Evolutionary conservation across 1,140 invertebrate genomes (phyloP), one percentile per base, ranked within the genome.

Genomic region (Apis laboriosa): DNA sequence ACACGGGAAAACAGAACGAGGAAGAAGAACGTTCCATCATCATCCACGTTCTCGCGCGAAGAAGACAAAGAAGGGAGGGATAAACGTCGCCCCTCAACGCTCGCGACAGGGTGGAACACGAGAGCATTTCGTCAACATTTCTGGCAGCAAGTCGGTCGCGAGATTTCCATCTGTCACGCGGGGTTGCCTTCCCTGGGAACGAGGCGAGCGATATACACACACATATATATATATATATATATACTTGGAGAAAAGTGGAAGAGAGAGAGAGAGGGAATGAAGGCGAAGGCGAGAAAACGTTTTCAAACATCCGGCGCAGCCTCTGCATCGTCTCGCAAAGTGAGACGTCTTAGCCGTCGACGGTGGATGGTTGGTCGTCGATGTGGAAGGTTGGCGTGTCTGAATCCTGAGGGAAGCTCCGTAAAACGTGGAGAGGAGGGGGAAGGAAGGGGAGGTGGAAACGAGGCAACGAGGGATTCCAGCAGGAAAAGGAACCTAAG

Each of bases 271-370:
- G 24, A 63, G 4, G 9, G 55, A 28, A 61, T 15, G 60, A 43
- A 74, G 70, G 70, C 19, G 74, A 24, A 66, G 75, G 70, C 73
- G 85, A 83, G 83, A 73, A 88, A 87, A 80, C 80, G 87, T 88
- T 87, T 88, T 80, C 83, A 77, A 88, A 81, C 72, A 88, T 88
- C 73, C 83, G 76, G 53, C 55, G 83, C 78, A 83, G 73, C 58
- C 76, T 64, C 8, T 81, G 79, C 86, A 70, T 86, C n/a, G n/a
- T n/a, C 84, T 78, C 74, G 81, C 76, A 70, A 89, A 89, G 87
- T 79, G 88, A 88, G 78, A 88, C 67, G 88, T 86, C 87, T 88
- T 84, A 84, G 67, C 77, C 86, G 88, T 84, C 74, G 87, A 81
- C 74, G 81, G 77, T 64, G 84, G 68, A 86, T 86, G 81, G 80